These are phyloP conservation scores for Cuniculus paca DNA, from an alignment of 2,797 vertebrate genomes.

Conservation along the genomic window DNA sequence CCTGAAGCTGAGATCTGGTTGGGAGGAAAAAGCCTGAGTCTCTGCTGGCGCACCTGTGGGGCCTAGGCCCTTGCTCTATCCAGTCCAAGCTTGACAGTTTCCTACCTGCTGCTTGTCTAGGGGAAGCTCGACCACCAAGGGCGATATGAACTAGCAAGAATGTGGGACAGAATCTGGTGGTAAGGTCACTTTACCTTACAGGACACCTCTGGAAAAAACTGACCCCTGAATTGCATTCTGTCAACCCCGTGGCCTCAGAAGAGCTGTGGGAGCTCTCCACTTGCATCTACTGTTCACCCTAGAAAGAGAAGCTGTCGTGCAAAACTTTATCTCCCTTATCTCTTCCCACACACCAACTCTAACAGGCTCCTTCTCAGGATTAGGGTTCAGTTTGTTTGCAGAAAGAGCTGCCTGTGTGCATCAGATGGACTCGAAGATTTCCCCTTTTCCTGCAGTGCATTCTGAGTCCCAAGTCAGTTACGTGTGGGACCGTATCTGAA, in stretches of 20 bases:
- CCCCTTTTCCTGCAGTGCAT: not conserved
- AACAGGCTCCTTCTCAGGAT: not conserved
- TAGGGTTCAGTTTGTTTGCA: not conserved
- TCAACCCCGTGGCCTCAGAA: not conserved
- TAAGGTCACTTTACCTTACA: not conserved
- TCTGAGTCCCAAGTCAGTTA: not conserved
- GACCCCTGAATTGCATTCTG: not conserved
- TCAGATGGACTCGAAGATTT: not conserved
- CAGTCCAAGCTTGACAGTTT: not conserved
- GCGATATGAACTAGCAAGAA: not conserved
- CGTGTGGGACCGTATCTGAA: not conserved
- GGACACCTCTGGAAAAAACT: not conserved
- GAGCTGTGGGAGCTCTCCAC: not conserved
- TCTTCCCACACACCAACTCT: not conserved
- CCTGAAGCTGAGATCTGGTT: not conserved
- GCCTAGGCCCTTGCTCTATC: not conserved
- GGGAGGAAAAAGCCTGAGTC: not conserved
- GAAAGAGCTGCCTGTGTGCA: not conserved
- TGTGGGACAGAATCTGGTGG: not conserved
- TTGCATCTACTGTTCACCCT: not conserved
- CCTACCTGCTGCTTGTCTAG: not conserved
- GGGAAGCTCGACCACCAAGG: not conserved
- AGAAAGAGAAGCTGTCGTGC: not conserved
- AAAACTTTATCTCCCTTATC: not conserved
- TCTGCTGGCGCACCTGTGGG: not conserved